These are phyloP conservation scores for Hirudo medicinalis DNA, from an alignment of 1,140 invertebrate species.

Conservation along the genomic window DNA sequence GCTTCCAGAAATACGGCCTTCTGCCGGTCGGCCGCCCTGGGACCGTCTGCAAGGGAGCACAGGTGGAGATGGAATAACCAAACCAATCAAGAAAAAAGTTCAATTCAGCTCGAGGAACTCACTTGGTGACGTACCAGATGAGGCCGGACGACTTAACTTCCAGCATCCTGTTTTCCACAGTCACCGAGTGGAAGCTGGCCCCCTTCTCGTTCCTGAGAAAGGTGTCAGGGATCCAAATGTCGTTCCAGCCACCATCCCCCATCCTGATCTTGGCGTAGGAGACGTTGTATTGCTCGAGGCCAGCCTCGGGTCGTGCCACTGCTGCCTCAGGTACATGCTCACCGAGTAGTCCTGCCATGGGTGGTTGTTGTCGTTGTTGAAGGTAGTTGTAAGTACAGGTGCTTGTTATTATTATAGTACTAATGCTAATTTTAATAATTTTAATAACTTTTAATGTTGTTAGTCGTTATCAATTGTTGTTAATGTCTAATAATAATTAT, in stretches of 20 bases:
- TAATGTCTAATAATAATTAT: no score
- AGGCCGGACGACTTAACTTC: constrained; percentile 28
- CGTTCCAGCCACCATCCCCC: constrained; percentile 24
- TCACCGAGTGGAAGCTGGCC: constrained; percentile 37
- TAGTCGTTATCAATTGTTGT: no score
- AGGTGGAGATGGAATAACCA: no score
- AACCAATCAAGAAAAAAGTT: no score
- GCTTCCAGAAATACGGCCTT: no score
- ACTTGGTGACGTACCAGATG: constrained; percentile 30
- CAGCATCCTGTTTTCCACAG: constrained; percentile 39
- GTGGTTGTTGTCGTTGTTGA: no score
- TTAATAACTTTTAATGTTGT: no score
- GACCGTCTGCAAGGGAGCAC: no score
- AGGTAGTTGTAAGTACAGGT: no score
- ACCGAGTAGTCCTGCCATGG: constrained; percentile 36
- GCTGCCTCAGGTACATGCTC: constrained; percentile 35
- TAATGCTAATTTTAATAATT: no score
- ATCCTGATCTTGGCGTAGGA: not conserved
- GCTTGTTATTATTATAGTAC: no score
- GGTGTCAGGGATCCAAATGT: constrained; percentile 31
- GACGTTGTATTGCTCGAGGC: constrained; percentile 15
- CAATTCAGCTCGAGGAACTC: not conserved
- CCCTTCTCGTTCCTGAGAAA: constrained; percentile 49
- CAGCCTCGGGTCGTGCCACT: constrained; percentile 35
- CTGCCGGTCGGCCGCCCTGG: no score